These are phyloP conservation scores for Numida meleagris DNA, from an alignment of 2,113 vertebrate species.

Conservation along the genomic window DNA sequence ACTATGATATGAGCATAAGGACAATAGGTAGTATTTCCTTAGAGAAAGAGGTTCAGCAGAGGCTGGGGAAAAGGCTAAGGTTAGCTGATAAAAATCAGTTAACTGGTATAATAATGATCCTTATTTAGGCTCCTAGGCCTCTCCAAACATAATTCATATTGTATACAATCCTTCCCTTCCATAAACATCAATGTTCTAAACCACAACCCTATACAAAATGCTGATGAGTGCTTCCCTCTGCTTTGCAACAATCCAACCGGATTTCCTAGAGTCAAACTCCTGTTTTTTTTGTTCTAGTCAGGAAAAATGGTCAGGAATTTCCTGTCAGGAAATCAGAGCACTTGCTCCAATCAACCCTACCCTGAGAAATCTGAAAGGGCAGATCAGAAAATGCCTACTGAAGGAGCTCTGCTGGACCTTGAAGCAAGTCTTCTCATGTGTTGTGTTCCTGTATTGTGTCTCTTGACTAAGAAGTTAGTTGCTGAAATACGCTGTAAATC, in stretches of 20 bases:
- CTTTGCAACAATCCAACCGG: background rate
- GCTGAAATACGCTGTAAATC: background rate
- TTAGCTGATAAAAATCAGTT: background rate
- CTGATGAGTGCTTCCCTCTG: background rate
- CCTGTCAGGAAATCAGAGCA: slow-evolving; percentile 34
- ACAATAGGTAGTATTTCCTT: background rate
- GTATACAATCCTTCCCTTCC: background rate
- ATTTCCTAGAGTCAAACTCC: slow-evolving; percentile 32
- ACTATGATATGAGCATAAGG: background rate
- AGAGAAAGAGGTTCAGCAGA: background rate
- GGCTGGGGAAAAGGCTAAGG: background rate
- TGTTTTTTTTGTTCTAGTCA: background rate
- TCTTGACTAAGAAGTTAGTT: background rate
- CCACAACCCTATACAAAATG: background rate
- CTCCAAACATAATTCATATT: background rate
- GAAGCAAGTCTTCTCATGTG: background rate
- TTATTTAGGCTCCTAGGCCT: background rate
- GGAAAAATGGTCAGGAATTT: background rate
- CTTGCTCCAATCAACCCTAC: background rate
- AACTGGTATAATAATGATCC: background rate
- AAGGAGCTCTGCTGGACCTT: background rate
- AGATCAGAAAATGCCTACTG: background rate
- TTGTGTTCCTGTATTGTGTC: background rate
- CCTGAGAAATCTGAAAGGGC: background rate
- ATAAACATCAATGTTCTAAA: background rate